phyloP scores from a whole-genome alignment of 2,888 invertebrate genomes.

The Stenichneumon culpator region DNA sequence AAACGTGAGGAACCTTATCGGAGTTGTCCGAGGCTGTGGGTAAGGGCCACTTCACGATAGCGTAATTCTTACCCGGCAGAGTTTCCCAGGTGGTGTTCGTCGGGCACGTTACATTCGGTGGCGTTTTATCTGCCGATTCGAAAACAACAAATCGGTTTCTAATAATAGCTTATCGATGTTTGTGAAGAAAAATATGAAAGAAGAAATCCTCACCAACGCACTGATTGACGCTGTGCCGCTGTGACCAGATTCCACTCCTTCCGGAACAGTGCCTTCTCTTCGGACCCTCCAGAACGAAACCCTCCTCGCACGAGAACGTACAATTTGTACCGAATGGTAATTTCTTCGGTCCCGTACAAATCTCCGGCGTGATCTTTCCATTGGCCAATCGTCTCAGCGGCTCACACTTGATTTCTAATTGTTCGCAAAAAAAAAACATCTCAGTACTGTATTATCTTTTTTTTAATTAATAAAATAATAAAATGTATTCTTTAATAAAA shows the following conservation, averaged over 20 bases:
- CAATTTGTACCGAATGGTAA: constrained; percentile 88
- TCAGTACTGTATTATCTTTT: not conserved
- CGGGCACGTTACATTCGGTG: constrained; percentile 88
- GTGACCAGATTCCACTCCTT: constrained; percentile 87
- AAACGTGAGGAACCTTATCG: constrained; percentile 86
- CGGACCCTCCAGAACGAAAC: constrained; percentile 87
- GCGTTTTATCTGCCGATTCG: constrained; percentile 86
- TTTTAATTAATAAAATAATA: not conserved
- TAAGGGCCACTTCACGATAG: constrained; percentile 86
- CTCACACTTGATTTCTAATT: constrained; percentile 85
- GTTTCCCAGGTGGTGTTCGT: constrained; percentile 85
- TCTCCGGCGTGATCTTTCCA: constrained; percentile 86
- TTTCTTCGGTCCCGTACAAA: constrained; percentile 86
- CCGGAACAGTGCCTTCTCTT: constrained; percentile 86
- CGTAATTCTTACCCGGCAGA: constrained; percentile 86
- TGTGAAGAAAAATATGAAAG: not conserved
- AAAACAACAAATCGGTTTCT: not conserved
- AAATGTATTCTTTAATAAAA: not conserved
- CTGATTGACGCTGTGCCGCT: constrained; percentile 84
- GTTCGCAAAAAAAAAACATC: constrained; percentile 8
- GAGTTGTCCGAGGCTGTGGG: constrained; percentile 87
- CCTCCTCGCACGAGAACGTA: constrained; percentile 87
- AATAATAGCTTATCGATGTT: not conserved
- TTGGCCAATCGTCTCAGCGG: constrained; percentile 86
- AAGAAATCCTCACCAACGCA: constrained; percentile 85